phyloP scores from a whole-genome alignment of 2,113 vertebrate genomes.

The Hiodon tergisus region DNA sequence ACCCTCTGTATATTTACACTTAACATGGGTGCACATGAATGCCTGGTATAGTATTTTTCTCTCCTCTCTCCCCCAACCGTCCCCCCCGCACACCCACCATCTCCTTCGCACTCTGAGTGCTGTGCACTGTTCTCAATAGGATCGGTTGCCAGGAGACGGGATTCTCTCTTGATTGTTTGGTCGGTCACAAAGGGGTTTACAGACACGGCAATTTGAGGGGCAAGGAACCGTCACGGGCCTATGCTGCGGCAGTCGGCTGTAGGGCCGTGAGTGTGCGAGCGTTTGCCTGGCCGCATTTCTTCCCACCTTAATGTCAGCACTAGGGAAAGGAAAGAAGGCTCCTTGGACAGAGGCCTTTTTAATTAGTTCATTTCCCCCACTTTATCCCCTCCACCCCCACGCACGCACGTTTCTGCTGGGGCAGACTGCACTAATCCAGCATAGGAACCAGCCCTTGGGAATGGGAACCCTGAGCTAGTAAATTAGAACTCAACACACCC shows the following conservation, averaged over 20 bases:
- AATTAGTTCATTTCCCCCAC: conserved; percentile 40
- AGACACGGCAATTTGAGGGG: conserved; percentile 45
- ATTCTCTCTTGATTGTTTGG: conserved; percentile 62
- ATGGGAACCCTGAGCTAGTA: not conserved
- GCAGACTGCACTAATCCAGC: not conserved
- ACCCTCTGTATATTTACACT: too few species aligned
- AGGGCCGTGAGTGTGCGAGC: conserved; percentile 14
- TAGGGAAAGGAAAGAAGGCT: conserved; percentile 13
- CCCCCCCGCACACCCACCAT: conserved; percentile 2
- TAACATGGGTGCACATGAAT: too few species aligned
- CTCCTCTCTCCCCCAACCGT: conserved; percentile 9
- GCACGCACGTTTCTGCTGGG: conserved; percentile 5
- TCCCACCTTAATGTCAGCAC: conserved; percentile 30
- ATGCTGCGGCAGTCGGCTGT: conserved; percentile 12
- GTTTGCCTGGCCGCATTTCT: not conserved
- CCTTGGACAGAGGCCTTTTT: conserved; percentile 32
- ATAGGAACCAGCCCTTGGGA: not conserved
- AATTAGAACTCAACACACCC: conserved; percentile 23
- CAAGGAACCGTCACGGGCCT: conserved; percentile 27
- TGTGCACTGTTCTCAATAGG: conserved; percentile 52
- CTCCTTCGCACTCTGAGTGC: conserved; percentile 41
- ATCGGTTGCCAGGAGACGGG: conserved; percentile 70
- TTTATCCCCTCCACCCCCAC: conserved; percentile 12
- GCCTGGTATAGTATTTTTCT: not conserved
- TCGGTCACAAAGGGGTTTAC: conserved; percentile 52